Evolutionary conservation across 2,797 vertebrate species (phyloP).

Genomic region (Scolopax bukidnonensis): DNA sequence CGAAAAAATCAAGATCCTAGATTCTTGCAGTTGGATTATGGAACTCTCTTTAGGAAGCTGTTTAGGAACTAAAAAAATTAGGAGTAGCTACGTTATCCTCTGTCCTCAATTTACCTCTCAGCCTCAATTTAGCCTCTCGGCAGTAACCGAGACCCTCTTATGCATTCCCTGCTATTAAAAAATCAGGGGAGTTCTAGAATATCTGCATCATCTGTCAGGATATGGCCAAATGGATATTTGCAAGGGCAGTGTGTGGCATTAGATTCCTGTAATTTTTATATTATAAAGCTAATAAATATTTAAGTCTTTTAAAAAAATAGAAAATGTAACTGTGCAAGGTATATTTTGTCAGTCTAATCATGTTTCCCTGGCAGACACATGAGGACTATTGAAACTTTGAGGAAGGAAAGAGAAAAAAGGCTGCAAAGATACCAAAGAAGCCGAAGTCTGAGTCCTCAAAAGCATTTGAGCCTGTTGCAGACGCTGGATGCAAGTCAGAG

Average conservation of each 20-base stretch:
- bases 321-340: background rate
- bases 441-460: slow-evolving; percentile 89
- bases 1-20: background rate
- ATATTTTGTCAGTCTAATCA: background rate
- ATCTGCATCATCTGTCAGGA: background rate
- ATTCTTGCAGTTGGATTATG: background rate
- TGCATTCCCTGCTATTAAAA: background rate
- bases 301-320: background rate
- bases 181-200: background rate
- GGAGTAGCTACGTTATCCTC: background rate
- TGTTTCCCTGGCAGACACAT: slow-evolving; percentile 79
- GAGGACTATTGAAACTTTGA: slow-evolving; percentile 84
- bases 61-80: background rate
- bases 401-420: slow-evolving; percentile 83
- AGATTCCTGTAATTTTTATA: background rate
- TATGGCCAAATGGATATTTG: background rate
- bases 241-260: background rate
- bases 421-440: slow-evolving; percentile 82
- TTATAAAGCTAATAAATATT: background rate
- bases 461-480: slow-evolving; percentile 75
- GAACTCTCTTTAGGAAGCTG: background rate
- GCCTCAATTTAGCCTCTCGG: background rate
- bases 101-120: background rate
- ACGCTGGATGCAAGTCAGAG: slow-evolving; percentile 31
- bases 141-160: background rate